Base-by-base conservation (phyloP, 2,888 invertebrate species). In the Myopa testacea region DNA sequence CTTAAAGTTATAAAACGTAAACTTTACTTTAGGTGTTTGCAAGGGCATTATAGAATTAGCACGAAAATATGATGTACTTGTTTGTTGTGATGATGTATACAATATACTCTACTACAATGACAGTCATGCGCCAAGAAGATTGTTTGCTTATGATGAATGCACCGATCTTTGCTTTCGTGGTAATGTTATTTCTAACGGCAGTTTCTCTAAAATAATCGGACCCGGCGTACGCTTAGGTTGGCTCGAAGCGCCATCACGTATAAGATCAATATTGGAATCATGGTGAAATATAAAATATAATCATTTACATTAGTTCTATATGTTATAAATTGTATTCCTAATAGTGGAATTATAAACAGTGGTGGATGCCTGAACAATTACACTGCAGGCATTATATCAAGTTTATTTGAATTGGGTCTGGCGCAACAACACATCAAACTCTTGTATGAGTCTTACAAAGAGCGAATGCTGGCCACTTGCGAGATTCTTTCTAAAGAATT, bases 151-250 rank as follows among this genome's bases (percentile, higher is more conserved):
- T 81, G 93, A 93, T 83, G 82, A 87, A 75, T 83, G 85, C 12
- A 82, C 83, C 6, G 89, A 90, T 83, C 34, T 82, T 0, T 85
- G 87, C 16, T 91, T 88, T 78, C 85, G 85, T 34, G 92, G 92
- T 0, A 90, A 92, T 85, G 90, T 93, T 4, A 89, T 93, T 58
- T 93, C 93, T 0, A 93, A 93, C 84, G 91, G 92, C 37, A 91
- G 91, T 2, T 93, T 93, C 85, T 92, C 93, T 0, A 93, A 93
- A 87, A 91, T 93, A 71, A 85, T 93, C 77, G 91, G 91, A 0
- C 93, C 93, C 1, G 93, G 92, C 0, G 83, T 93, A 19, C 89
- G 93, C n/a, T 84, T 93, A 16, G 93, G 93, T 4, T 93, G 93
- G 93, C 86, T 93, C 38, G 93, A 93, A 84, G 90, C 91, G 34